Evolutionary conservation across 2,797 vertebrate species (phyloP).

Genomic region (Acestrorhynchus altus): DNA sequence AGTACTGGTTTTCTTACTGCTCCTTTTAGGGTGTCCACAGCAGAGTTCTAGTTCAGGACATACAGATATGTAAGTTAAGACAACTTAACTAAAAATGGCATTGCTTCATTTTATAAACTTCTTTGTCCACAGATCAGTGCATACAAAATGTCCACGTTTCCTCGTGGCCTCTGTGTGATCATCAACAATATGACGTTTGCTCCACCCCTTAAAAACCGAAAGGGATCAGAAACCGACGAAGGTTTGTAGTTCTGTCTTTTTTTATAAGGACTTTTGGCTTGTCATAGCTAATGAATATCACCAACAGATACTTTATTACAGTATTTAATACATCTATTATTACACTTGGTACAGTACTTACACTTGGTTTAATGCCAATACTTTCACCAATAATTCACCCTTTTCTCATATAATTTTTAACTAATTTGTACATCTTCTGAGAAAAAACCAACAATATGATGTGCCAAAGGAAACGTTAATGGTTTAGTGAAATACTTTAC

Average conservation of each 20-base stretch:
- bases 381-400: no score
- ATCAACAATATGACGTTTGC: slow-evolving; percentile 85
- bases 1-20: neutral
- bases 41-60: neutral
- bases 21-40: neutral
- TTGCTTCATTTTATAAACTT: neutral
- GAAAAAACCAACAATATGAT: no score
- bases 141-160: slow-evolving; percentile 75
- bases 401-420: no score
- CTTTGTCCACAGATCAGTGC: slow-evolving; percentile 56
- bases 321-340: neutral
- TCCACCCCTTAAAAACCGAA: slow-evolving; percentile 41
- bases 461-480: no score
- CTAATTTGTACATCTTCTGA: no score
- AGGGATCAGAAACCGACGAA: slow-evolving; percentile 80
- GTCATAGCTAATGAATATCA: neutral
- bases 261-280: neutral
- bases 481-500: no score
- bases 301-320: neutral
- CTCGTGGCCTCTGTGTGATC: slow-evolving; percentile 85
- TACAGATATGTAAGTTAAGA: neutral
- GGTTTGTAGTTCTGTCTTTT: slow-evolving; percentile 65
- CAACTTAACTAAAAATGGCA: neutral
- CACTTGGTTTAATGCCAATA: no score
- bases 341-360: no score